Conservation (phyloP, 2,797 vertebrate genomes). For the Setipinna tenuifilis region DNA sequence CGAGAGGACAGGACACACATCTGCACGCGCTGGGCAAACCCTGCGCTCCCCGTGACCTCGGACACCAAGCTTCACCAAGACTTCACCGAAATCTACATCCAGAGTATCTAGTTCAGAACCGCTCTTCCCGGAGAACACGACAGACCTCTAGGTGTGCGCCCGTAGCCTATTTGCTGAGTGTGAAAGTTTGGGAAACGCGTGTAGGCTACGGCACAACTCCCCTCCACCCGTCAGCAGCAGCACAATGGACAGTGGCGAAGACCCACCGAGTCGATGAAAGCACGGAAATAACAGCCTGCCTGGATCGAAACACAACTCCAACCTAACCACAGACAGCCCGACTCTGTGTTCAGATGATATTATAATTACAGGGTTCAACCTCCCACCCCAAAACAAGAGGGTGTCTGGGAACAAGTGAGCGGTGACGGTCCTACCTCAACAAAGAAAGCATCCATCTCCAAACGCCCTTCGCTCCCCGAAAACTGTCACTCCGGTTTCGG, state of each 20-base stretch:
- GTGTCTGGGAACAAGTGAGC: background rate
- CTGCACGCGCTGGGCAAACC: background rate
- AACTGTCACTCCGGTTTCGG: slow-evolving; percentile 13
- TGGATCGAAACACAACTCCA: background rate
- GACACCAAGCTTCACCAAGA: background rate
- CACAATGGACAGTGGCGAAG: background rate
- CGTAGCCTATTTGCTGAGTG: slow-evolving; percentile 4
- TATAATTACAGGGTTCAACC: background rate
- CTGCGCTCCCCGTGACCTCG: background rate
- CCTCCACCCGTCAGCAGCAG: background rate
- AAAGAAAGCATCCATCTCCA: slow-evolving; percentile 21
- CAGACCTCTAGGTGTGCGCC: background rate
- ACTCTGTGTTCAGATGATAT: background rate
- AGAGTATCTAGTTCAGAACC: background rate
- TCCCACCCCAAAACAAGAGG: background rate
- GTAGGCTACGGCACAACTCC: background rate
- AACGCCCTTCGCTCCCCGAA: background rate
- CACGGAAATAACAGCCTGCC: background rate
- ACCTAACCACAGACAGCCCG: background rate
- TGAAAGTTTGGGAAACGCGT: slow-evolving; percentile 9
- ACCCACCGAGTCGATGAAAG: background rate
- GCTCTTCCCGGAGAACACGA: background rate
- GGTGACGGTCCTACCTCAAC: slow-evolving; percentile 6
- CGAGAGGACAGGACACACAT: background rate
- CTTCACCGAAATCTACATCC: background rate